phyloP scores from a whole-genome alignment of 2,888 invertebrate genomes.

The Cephonodes hylas region DNA sequence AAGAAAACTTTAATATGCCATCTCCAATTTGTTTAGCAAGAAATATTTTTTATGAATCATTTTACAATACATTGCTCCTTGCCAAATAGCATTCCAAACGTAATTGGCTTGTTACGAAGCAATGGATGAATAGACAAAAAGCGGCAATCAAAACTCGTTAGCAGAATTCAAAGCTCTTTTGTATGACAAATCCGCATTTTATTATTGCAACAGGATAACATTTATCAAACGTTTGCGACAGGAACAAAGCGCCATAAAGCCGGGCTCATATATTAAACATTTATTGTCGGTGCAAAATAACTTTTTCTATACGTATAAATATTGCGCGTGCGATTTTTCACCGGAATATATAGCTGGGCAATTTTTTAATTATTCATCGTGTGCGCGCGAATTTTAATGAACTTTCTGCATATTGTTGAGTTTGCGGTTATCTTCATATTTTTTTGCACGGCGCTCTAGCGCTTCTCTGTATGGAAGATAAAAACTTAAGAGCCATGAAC shows the following conservation, averaged over 20 bases:
- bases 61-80: neutral
- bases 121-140: neutral
- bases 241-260: slow-evolving; percentile 14
- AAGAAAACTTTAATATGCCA: too few relatives aligned
- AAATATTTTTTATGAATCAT: too few relatives aligned
- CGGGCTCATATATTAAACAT: slow-evolving; percentile 6
- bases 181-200: slow-evolving; percentile 14
- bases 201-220: slow-evolving; percentile 11
- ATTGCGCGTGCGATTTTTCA: neutral
- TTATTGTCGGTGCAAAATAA: slow-evolving; percentile 12
- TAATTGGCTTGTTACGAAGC: neutral
- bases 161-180: neutral
- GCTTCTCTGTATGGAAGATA: too few relatives aligned
- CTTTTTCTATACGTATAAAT: neutral
- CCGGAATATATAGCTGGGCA: neutral
- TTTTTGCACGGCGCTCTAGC: neutral
- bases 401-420: neutral
- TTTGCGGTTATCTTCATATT: neutral
- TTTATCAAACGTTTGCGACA: neutral
- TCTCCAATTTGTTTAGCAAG: too few relatives aligned
- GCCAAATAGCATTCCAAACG: neutral
- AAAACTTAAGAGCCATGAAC: too few relatives aligned
- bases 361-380: neutral
- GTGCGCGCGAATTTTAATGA: neutral
- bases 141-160: neutral